A percentile compares a stretch with the other conserved stretches of the same genome.
phyloP scores from a whole-genome alignment of 92 coral and sea anemone species.

The Plumapathes pennacea region DNA sequence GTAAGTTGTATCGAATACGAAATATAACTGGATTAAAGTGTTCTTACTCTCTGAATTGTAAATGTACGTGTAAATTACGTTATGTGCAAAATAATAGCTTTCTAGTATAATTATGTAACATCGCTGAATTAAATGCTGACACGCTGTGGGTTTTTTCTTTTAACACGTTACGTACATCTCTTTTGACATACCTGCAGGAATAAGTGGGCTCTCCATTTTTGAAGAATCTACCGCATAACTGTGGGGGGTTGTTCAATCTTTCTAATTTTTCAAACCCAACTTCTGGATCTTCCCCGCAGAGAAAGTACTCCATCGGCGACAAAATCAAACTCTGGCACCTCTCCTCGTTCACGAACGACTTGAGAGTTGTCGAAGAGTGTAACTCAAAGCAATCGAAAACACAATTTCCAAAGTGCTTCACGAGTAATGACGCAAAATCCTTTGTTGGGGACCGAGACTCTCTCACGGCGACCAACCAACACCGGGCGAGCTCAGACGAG shows the following conservation, averaged over 20 bases:
- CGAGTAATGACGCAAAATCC: conserved; percentile 49
- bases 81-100: no score
- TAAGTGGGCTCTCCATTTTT: conserved; percentile 94
- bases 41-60: no score
- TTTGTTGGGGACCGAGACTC: conserved; percentile 8
- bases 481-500: conserved; percentile 42
- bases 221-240: conserved; percentile 83
- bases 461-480: conserved; percentile 45
- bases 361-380: conserved; percentile 56
- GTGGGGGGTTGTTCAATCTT: conserved; percentile 72
- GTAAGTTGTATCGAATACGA: no score
- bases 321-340: conserved; percentile 64
- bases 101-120: no score
- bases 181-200: conserved; percentile 79
- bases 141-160: no score
- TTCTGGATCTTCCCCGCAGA: conserved; percentile 85
- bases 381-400: conserved; percentile 63
- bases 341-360: conserved; percentile 56
- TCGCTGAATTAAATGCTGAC: no score
- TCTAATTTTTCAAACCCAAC: conserved; percentile 63
- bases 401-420: conserved; percentile 62
- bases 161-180: no score
- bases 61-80: no score
- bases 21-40: no score
- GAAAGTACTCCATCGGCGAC: conserved; percentile 73